Evolutionary conservation across 2,888 invertebrate genomes (phyloP).

Genomic region (Calameuta filiformis): DNA sequence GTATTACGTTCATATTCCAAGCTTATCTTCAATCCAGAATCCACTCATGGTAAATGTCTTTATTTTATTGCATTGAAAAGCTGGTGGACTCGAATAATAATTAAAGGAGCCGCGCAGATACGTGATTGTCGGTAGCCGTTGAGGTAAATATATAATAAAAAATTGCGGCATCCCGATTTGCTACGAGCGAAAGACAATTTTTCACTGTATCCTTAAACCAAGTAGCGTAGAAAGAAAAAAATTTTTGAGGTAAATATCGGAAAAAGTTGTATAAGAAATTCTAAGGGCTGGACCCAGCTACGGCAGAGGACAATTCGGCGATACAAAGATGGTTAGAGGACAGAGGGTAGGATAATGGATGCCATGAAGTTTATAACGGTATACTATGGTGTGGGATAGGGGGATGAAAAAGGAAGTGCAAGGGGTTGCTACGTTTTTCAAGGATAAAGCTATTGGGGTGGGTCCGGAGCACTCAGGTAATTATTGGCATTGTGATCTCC

Average conservation of each 20-base stretch:
- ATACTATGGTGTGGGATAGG: not conserved
- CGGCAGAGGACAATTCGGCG: not conserved
- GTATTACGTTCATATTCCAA: conserved; percentile 15
- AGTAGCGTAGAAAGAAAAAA: not conserved
- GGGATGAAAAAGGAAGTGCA: not conserved
- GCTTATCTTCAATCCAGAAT: conserved; percentile 16
- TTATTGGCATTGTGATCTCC: conserved; percentile 60
- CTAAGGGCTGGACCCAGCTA: not conserved
- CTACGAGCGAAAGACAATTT: too few relatives aligned
- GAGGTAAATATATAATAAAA: not conserved
- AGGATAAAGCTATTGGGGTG: conserved; percentile 51
- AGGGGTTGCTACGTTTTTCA: conserved; percentile 29
- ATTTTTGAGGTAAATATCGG: not conserved
- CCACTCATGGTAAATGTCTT: not conserved
- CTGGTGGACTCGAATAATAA: not conserved
- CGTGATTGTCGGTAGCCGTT: not conserved
- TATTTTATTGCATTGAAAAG: conserved; percentile 1
- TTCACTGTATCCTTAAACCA: too few relatives aligned
- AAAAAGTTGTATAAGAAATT: not conserved
- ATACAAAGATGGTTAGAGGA: not conserved
- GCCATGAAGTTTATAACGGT: not conserved
- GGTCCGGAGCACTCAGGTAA: conserved; percentile 56
- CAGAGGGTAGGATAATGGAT: not conserved
- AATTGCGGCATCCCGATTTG: too few relatives aligned
- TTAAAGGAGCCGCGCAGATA: not conserved